These are phyloP conservation scores for Drosophila macrothrix DNA, from an alignment of 2,888 invertebrate genomes.

Conservation along the genomic window DNA sequence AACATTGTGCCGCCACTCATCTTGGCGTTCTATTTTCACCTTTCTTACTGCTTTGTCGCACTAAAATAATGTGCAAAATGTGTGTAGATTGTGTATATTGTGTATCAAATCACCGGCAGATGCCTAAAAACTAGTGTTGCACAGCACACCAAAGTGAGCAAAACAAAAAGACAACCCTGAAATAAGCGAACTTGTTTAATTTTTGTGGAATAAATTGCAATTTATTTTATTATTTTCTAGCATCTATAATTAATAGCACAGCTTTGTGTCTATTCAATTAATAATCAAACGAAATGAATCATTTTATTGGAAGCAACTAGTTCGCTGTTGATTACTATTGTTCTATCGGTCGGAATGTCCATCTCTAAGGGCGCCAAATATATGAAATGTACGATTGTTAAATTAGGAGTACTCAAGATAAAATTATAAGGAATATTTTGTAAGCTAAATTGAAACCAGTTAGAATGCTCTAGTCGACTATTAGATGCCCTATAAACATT, in stretches of 20 bases:
- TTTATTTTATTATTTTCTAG: not conserved
- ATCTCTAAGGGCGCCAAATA: not conserved
- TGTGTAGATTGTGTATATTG: conserved; percentile 65
- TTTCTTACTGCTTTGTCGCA: conserved; percentile 7
- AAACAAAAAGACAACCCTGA: conserved; percentile 5
- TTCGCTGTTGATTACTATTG: not conserved
- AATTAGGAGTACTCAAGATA: not conserved
- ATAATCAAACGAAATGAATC: not conserved
- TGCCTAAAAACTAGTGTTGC: conserved; percentile 52
- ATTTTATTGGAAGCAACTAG: not conserved
- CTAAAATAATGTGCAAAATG: conserved; percentile 30
- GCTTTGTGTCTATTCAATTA: not conserved
- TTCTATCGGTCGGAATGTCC: not conserved
- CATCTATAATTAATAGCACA: not conserved
- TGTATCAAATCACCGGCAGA: conserved; percentile 58
- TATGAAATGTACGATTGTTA: not conserved
- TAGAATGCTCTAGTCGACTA: not conserved
- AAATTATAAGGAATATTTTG: not conserved
- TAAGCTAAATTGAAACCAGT: not conserved
- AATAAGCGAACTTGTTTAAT: not conserved
- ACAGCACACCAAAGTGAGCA: conserved; percentile 4
- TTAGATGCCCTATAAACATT: not conserved
- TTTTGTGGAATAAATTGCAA: not conserved
- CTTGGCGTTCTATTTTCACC: conserved; percentile 40
- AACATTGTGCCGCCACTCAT: conserved; percentile 89